Base-by-base conservation (phyloP, 2,888 invertebrate genomes). In the Hyles lineata region DNA sequence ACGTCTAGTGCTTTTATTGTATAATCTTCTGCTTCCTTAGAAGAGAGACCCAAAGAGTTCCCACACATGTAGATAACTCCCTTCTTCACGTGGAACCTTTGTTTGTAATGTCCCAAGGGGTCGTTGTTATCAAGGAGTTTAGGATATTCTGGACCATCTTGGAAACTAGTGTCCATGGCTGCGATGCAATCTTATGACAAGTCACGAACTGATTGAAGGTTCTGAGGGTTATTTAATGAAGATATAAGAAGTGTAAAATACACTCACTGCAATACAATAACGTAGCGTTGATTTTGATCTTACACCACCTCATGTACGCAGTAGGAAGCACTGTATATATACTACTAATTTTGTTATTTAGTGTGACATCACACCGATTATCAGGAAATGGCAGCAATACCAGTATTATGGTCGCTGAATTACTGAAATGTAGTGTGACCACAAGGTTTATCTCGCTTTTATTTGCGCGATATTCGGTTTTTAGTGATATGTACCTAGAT, bases 11-110 rank as follows among this genome's bases (percentile, higher is more conserved):
- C 83, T 19, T 80, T 78, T 11, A 86, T 52, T 0, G 89, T 76
- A 6, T 81, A 76, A 70, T 88, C 82, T 76, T 91, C 91, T 0
- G 93, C 88, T 70, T 93, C 92, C 74, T 84, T 90, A 0, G 90
- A 90, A 6, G 90, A 89, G 5, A 92, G 80, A 2, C 93, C 93
- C n/a, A 93, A 75, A 0, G 92, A 92, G 76, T 93, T 92, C 0
- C 93, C 93, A 72, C 91, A 91, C 87, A 93, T 84, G 80, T 93
- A 93, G 29, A 91, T 90, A 0, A 77, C 78, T 1, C 81, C 88
- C 77, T 90, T 79, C 32, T 85, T 89, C 50, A 89, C 52, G 74
- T 86, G 90, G 77, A 93, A 93, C n/a, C 90, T 83, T 19, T 86
- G 82, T 58, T 88, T 83, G 71, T 91, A 89, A 71, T 86, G 86